phyloP scores from a whole-genome alignment of 2,888 invertebrate genomes.

The Tipula confusa region DNA sequence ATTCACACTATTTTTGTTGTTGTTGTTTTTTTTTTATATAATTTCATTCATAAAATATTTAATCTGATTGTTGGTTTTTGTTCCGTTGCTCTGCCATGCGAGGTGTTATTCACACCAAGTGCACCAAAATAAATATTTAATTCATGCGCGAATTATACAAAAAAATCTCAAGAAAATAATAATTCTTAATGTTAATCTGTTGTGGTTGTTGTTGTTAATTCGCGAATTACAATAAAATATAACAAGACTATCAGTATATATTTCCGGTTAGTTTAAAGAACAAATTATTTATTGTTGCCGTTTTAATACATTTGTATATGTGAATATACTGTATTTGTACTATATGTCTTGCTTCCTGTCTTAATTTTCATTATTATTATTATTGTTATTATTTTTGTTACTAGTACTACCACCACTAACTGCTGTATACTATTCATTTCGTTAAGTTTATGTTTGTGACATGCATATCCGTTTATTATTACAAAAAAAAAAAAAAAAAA shows the following conservation, averaged over 20 bases:
- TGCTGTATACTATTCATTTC: neutral
- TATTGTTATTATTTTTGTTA: neutral
- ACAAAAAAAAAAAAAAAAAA: neutral
- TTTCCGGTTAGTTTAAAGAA: neutral
- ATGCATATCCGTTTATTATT: constrained; percentile 25
- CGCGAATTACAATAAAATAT: constrained; percentile 12
- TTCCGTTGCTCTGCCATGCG: neutral
- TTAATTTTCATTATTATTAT: neutral
- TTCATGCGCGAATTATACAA: neutral
- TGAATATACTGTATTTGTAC: neutral
- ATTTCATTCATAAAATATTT: neutral
- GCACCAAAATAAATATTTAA: neutral
- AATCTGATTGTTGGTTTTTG: neutral
- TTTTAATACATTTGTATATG: neutral
- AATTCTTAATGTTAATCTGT: too few species aligned
- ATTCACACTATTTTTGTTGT: neutral
- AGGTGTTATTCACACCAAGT: neutral
- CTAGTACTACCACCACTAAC: neutral
- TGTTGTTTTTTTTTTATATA: neutral
- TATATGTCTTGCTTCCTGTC: constrained; percentile 25
- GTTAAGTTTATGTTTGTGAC: constrained; percentile 20
- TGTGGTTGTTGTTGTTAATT: neutral
- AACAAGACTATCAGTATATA: constrained; percentile 7
- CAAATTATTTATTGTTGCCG: neutral
- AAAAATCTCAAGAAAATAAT: neutral